Evolutionary conservation across 2,797 vertebrate species (phyloP).

Genomic region (Sarcophilus harrisii): DNA sequence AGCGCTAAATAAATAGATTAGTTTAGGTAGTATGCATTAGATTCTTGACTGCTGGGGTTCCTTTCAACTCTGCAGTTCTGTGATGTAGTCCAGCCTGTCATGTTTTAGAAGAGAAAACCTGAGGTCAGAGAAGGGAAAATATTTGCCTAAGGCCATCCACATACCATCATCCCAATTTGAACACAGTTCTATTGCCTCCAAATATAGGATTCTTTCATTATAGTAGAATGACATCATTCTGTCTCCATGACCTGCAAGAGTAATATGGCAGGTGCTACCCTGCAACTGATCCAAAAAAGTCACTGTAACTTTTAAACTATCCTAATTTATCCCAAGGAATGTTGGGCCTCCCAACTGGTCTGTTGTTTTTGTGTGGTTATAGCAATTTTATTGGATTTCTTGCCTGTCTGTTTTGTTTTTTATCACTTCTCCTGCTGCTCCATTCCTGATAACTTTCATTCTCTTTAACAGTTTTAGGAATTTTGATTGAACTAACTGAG

Average conservation of each 20-base stretch:
- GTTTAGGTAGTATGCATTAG: too few relatives aligned
- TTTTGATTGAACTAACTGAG: constrained; percentile 72
- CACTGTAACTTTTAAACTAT: constrained; percentile 34
- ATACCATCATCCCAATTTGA: not conserved
- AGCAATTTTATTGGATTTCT: constrained; percentile 13
- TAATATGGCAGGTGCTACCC: not conserved
- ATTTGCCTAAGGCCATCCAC: not conserved
- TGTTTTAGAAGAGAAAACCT: not conserved
- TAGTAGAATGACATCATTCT: not conserved
- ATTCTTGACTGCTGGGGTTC: too few relatives aligned
- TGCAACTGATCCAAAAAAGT: constrained; percentile 33
- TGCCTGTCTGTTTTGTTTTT: constrained; percentile 36
- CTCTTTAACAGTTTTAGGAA: constrained; percentile 46
- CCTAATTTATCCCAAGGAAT: constrained; percentile 16
- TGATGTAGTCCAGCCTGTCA: not conserved
- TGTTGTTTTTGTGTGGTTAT: not conserved
- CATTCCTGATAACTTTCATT: constrained; percentile 18
- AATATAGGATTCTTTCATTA: not conserved
- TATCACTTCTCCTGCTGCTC: constrained; percentile 39
- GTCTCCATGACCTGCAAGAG: not conserved
- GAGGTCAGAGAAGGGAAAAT: not conserved
- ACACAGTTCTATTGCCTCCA: not conserved
- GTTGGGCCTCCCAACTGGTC: not conserved
- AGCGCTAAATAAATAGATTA: too few relatives aligned
- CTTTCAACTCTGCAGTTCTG: not conserved